These are phyloP conservation scores for Goniozus legneri DNA, from an alignment of 1,140 invertebrate genomes.

Conservation along the genomic window DNA sequence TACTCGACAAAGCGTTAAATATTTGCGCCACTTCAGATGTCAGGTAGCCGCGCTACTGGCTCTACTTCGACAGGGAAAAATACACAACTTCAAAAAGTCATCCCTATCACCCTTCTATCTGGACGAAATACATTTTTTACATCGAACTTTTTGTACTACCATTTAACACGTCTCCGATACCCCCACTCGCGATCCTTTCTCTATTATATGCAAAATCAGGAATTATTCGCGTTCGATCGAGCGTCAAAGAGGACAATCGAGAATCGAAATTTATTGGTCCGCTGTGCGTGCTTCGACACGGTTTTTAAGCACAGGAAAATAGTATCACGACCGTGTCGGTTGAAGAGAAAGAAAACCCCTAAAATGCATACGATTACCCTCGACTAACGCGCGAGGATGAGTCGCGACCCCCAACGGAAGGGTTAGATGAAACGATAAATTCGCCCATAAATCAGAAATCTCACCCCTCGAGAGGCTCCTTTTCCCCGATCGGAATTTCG, in stretches of 20 bases:
- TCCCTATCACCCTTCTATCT: too few species aligned
- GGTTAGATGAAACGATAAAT: conserved; percentile 26
- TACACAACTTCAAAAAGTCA: too few species aligned
- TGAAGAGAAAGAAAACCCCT: conserved; percentile 26
- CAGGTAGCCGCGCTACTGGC: conserved; percentile 25
- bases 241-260: conserved; percentile 17
- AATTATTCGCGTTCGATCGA: too few species aligned
- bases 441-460: conserved; percentile 39
- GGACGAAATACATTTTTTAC: too few species aligned
- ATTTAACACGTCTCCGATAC: too few species aligned
- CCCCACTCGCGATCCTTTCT: too few species aligned
- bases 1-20: conserved; percentile 37
- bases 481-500: too few species aligned
- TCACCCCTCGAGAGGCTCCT: too few species aligned
- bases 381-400: conserved; percentile 17
- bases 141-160: too few species aligned
- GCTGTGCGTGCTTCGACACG: conserved; percentile 38
- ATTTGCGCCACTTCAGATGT: conserved; percentile 37
- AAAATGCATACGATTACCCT: conserved; percentile 48
- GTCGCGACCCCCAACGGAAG: conserved; percentile 23
- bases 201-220: too few species aligned
- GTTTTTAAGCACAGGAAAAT: conserved; percentile 31
- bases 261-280: conserved; percentile 46
- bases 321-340: conserved; percentile 9
- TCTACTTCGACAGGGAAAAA: too few species aligned